Evolutionary conservation across 2,797 vertebrate species (phyloP).

Genomic region (Peromyscus nudipes): DNA sequence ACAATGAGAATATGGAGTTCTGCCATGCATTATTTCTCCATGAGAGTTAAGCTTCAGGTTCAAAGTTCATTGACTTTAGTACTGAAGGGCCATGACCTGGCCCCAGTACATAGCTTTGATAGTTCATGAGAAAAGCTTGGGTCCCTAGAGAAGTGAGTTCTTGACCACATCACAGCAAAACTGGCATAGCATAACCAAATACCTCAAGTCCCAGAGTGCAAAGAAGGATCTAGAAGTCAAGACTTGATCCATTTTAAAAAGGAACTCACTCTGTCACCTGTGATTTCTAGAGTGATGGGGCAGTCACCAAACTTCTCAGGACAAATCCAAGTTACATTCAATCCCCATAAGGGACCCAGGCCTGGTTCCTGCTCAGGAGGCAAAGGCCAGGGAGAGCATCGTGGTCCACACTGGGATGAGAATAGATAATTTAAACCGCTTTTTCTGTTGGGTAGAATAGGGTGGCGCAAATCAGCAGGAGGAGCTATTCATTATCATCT

Average conservation of each 20-base stretch:
- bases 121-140: neutral
- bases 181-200: neutral
- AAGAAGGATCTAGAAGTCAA: neutral
- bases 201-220: neutral
- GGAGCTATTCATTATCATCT: neutral
- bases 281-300: neutral
- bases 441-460: neutral
- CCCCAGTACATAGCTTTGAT: neutral
- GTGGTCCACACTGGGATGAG: neutral
- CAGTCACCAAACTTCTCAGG: neutral
- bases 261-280: neutral
- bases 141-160: neutral
- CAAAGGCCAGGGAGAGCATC: neutral
- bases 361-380: neutral
- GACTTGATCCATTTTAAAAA: neutral
- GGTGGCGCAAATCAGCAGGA: neutral
- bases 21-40: neutral
- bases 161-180: neutral
- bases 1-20: neutral
- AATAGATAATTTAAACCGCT: neutral
- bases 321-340: neutral
- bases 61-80: neutral
- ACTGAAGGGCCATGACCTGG: neutral
- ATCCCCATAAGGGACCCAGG: neutral
- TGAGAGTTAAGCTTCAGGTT: neutral